Evolutionary conservation across 2,888 invertebrate species (phyloP).

Genomic region (Eubasilissa splendida): DNA sequence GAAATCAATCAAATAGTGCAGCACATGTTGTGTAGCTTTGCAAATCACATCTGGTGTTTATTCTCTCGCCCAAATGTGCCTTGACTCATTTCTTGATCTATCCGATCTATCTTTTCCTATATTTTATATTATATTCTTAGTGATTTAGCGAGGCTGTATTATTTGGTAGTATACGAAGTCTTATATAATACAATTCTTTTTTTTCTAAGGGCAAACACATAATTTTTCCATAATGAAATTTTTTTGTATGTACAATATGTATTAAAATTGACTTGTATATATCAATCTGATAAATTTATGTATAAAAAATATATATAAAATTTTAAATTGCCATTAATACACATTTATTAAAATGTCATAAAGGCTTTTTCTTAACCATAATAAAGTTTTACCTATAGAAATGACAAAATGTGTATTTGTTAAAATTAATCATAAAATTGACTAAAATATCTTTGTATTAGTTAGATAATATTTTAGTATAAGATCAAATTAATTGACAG

Average conservation of each 20-base stretch:
- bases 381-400: conserved; percentile 5
- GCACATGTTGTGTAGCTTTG: neutral
- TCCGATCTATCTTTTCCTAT: neutral
- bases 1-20: conserved; percentile 11
- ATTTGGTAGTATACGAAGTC: conserved; percentile 25
- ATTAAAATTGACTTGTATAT: conserved; percentile 15
- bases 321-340: conserved; percentile 20
- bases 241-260: conserved; percentile 12
- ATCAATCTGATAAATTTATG: conserved; percentile 6
- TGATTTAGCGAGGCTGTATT: conserved; percentile 23
- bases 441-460: neutral
- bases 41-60: conserved; percentile 3
- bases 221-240: neutral
- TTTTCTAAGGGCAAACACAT: conserved; percentile 4
- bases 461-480: neutral
- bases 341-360: conserved; percentile 12
- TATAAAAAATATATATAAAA: conserved; percentile 12
- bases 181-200: neutral
- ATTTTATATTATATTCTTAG: conserved; percentile 25
- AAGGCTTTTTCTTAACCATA: conserved; percentile 7
- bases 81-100: conserved; percentile 20
- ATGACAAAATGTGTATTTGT: neutral
- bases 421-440: conserved; percentile 12
- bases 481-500: no score
- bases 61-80: conserved; percentile 8